These are phyloP conservation scores for Stenotaenia linearis DNA, from an alignment of 2,888 invertebrate species.

Conservation along the genomic window DNA sequence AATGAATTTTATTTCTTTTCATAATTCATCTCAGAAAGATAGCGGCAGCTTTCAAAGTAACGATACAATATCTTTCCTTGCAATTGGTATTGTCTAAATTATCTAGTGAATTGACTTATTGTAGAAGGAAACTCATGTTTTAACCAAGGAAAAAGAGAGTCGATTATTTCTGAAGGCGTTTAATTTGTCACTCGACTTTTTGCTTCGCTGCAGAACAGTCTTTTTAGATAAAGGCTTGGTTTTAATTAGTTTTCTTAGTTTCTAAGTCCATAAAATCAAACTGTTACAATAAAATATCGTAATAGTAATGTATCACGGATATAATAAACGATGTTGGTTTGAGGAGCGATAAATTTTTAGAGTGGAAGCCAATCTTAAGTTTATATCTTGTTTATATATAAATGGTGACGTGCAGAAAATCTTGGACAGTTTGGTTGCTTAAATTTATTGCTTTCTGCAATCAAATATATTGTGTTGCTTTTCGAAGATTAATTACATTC, in stretches of 20 bases:
- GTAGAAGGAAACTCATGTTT: neutral
- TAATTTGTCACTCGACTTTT: neutral
- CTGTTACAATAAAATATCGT: neutral
- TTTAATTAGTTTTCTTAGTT: neutral
- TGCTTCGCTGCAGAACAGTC: neutral
- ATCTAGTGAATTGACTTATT: neutral
- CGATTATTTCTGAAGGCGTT: neutral
- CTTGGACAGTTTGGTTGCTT: neutral
- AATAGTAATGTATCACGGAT: neutral
- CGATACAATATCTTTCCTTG: neutral
- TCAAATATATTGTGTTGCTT: conserved; percentile 19
- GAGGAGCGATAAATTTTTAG: conserved; percentile 9
- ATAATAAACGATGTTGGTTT: neutral
- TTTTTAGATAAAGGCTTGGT: neutral
- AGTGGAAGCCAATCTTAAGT: neutral
- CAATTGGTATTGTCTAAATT: neutral
- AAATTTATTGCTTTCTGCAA: conserved; percentile 10
- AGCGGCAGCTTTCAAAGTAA: neutral
- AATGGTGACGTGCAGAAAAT: conserved; percentile 8
- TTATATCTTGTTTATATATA: neutral
- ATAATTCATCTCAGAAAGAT: neutral
- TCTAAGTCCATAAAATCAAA: neutral
- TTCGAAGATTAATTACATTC: neutral
- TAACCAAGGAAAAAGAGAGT: neutral
- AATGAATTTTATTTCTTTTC: neutral